phyloP scores from a whole-genome alignment of 2,888 invertebrate genomes.

The Periphyllus acericola region DNA sequence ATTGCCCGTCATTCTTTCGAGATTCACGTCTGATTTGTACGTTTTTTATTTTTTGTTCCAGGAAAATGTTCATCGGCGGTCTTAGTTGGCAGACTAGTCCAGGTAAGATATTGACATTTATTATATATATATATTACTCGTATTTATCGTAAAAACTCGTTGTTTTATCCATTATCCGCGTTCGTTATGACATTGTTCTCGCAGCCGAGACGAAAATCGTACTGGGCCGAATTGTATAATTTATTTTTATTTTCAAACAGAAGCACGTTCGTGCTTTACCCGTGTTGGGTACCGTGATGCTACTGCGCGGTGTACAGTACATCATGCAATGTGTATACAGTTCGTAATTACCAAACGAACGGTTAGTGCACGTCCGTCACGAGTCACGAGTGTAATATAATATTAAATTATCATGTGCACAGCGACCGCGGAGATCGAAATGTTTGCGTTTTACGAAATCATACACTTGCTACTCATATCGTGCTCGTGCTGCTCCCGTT shows the following conservation, averaged over 20 bases:
- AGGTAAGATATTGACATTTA: constrained; percentile 74
- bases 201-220: background rate
- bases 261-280: constrained; percentile 36
- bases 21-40: background rate
- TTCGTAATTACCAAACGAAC: constrained; percentile 9
- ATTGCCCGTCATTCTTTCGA: too few relatives aligned
- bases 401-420: background rate
- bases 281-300: background rate
- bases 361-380: constrained; percentile 19
- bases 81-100: constrained; percentile 99
- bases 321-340: background rate
- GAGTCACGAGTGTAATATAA: background rate
- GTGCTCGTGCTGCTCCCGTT: background rate
- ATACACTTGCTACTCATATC: background rate
- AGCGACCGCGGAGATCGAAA: background rate
- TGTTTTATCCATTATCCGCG: too few relatives aligned
- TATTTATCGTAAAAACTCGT: too few relatives aligned
- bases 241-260: constrained; percentile 39
- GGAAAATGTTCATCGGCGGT: constrained; percentile 99
- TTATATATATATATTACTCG: too few relatives aligned
- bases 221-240: constrained; percentile 42
- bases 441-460: constrained; percentile 1
- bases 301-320: background rate
- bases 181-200: background rate
- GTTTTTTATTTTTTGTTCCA: constrained; percentile 77